Evolutionary conservation across 2,888 invertebrate species (phyloP).

Genomic region (Adelognathus sp.): DNA sequence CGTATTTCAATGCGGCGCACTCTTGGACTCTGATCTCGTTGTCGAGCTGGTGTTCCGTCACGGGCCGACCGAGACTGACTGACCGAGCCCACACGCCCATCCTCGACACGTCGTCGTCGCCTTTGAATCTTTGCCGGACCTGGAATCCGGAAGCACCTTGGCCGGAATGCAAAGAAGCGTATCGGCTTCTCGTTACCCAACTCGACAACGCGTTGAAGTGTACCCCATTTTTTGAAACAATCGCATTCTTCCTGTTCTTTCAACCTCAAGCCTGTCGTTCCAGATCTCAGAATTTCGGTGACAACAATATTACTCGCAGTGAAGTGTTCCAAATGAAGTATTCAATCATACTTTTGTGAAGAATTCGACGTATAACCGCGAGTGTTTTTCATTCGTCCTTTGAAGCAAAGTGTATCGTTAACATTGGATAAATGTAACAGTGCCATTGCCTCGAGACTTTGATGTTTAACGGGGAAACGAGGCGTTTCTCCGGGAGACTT

Average conservation of each 20-base stretch:
- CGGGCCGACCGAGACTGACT: neutral
- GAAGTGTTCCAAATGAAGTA: neutral
- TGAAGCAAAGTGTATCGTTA: neutral
- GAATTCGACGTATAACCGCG: neutral
- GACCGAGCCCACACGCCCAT: neutral
- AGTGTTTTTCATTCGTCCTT: neutral
- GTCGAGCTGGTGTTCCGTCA: conserved; percentile 1
- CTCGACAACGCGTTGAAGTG: neutral
- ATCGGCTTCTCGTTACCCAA: neutral
- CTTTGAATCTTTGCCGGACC: neutral
- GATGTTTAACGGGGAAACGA: conserved; percentile 63
- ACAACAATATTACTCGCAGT: neutral
- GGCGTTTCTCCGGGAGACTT: conserved; percentile 60
- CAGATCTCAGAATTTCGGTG: conserved; percentile 5
- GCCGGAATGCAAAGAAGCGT: neutral
- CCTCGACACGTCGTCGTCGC: neutral
- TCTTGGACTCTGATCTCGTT: conserved; percentile 48
- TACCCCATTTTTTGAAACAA: neutral
- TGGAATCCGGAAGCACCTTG: neutral
- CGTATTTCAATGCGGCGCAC: conserved; percentile 51
- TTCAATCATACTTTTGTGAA: neutral
- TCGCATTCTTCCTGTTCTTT: neutral
- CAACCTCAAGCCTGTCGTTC: neutral
- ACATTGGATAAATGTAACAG: neutral
- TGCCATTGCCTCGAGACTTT: conserved; percentile 46